Evolutionary conservation across 2,113 vertebrate genomes (phyloP).

Genomic region (Climacteris rufus): DNA sequence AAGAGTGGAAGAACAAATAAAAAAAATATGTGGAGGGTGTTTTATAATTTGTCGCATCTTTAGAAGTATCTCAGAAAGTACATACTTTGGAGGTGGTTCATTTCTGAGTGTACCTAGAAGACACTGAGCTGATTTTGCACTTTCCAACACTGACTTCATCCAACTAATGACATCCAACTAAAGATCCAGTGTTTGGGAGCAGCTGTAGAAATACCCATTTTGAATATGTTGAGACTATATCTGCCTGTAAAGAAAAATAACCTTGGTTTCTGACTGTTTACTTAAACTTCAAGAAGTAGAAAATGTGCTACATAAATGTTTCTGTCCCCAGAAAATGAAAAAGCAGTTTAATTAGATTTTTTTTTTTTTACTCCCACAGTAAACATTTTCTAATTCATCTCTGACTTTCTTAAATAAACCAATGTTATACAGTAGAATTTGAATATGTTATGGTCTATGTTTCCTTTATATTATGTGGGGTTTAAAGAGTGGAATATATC

Average conservation of each 20-base stretch:
- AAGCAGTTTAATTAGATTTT: not conserved
- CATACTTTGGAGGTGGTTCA: not conserved
- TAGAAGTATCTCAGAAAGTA: not conserved
- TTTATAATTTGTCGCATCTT: not conserved
- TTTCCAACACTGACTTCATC: not conserved
- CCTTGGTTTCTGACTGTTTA: not conserved
- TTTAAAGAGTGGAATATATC: not conserved
- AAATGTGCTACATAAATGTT: not conserved
- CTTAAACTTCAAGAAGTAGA: not conserved
- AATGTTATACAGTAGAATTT: not conserved
- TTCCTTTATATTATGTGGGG: not conserved
- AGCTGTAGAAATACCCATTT: not conserved
- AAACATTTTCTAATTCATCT: constrained; percentile 49
- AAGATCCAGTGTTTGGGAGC: not conserved
- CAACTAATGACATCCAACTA: not conserved
- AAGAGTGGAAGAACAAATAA: not conserved
- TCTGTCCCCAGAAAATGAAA: not conserved
- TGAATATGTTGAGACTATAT: not conserved
- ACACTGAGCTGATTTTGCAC: not conserved
- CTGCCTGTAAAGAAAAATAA: not conserved
- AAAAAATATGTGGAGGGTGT: not conserved
- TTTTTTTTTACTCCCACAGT: not conserved
- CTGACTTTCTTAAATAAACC: constrained; percentile 61
- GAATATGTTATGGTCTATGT: not conserved
- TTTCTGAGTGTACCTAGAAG: not conserved